Conservation (phyloP, 2,113 vertebrate genomes). For the Kryptolebias marmoratus region DNA sequence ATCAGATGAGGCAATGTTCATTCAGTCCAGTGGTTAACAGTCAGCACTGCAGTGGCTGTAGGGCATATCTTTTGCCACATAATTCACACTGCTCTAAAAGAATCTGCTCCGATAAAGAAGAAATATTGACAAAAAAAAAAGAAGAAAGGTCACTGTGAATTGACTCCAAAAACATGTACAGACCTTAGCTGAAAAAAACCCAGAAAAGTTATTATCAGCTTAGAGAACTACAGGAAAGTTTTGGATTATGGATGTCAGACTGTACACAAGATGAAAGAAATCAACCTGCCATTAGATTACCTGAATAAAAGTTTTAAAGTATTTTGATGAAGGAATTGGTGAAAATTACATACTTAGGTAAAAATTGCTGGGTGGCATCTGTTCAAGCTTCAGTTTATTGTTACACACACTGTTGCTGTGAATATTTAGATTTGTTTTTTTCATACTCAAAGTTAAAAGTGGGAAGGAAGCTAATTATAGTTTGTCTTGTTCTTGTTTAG, state of each 20-base stretch:
- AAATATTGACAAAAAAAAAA: too few relatives aligned
- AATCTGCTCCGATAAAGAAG: too few relatives aligned
- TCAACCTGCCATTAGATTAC: too few relatives aligned
- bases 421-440: background rate
- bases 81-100: constrained; percentile 1
- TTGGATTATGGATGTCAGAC: too few relatives aligned
- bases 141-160: too few relatives aligned
- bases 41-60: constrained; percentile 3
- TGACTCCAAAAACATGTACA: too few relatives aligned
- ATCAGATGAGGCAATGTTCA: background rate
- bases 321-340: too few relatives aligned
- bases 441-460: constrained; percentile 5
- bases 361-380: constrained; percentile 13
- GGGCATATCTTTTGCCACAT: constrained; percentile 1
- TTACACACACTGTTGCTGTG: background rate
- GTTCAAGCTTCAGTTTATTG: constrained; percentile 14
- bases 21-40: constrained; percentile 4
- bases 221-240: too few relatives aligned
- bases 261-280: too few relatives aligned
- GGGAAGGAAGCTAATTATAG: constrained; percentile 29
- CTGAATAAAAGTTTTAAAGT: too few relatives aligned
- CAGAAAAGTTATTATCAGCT: too few relatives aligned
- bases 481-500: constrained; percentile 15
- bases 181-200: too few relatives aligned
- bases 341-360: background rate